Percentiles rank a stretch among this genome's conserved stretches.
These are phyloP conservation scores for Tauraco erythrolophus DNA, from an alignment of 2,113 vertebrate species.

Conservation along the genomic window DNA sequence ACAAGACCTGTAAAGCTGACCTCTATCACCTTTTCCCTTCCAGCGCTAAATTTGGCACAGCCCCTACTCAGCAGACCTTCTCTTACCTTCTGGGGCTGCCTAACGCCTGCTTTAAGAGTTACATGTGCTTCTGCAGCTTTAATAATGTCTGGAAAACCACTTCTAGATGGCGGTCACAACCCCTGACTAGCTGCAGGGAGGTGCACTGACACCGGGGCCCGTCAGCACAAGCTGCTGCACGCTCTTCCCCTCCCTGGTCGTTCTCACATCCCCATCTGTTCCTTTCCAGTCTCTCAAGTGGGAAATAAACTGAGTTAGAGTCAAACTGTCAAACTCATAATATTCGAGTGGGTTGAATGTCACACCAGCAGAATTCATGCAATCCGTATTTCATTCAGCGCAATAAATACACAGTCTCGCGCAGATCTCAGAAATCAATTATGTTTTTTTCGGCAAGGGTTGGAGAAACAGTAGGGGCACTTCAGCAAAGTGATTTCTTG, in stretches of 20 bases:
- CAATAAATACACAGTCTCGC: conserved; percentile 31
- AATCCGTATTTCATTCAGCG: conserved; percentile 30
- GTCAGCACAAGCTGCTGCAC: conserved; percentile 22
- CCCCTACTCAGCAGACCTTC: conserved; percentile 7
- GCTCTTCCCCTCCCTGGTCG: conserved; percentile 30
- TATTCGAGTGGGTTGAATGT: conserved; percentile 58
- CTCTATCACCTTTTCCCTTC: conserved; percentile 47
- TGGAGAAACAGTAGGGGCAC: neutral
- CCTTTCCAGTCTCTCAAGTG: conserved; percentile 66
- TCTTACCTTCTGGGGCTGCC: conserved; percentile 37
- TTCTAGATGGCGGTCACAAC: neutral
- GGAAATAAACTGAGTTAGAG: conserved; percentile 63
- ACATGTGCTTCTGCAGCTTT: conserved; percentile 5
- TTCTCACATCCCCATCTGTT: conserved; percentile 71
- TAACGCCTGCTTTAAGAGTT: neutral
- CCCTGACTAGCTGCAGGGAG: conserved; percentile 33
- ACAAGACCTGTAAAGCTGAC: conserved; percentile 40
- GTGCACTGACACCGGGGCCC: neutral
- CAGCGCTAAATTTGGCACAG: conserved; percentile 47
- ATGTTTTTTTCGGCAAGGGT: neutral
- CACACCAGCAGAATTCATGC: conserved; percentile 45
- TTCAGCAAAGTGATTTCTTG: conserved; percentile 22
- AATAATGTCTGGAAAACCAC: conserved; percentile 40
- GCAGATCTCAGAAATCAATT: conserved; percentile 31
- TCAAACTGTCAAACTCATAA: conserved; percentile 70